Base-by-base conservation (phyloP, 1,140 invertebrate species). In the Leptinotarsa texana region DNA sequence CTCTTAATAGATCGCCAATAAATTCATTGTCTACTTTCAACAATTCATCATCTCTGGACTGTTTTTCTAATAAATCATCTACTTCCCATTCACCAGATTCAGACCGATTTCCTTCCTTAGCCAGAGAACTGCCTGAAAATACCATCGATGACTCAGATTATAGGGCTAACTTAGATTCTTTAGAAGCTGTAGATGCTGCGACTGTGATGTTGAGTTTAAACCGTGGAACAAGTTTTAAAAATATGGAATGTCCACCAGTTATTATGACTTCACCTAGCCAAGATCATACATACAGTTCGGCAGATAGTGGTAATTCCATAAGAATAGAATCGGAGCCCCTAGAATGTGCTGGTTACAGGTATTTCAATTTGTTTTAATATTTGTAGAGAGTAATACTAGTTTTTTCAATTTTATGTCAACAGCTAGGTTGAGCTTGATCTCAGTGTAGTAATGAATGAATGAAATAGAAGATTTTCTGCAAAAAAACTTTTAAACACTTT, bases 161-260 rank as follows among this genome's bases (percentile, higher is more conserved):
- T 33, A 24, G 6, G 8, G 24, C 24, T 13, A 82, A 80, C 24
- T 81, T 83, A 62, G 89, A 91, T 63, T 88, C 89, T 57, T 87
- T 91, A 61, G 90, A 91, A 73, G 92, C 93, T 82, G 92, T 93
- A 2, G 93, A 95, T 86, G 94, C 94, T 11, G 93, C 94, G 3
- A 91, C 93, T 13, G 93, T 93, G 0, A 93, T 95, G 90, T 88
- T 95, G 62, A 92, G 92, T 63, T 88, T 95, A 68, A 94, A 94
- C 84, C 92, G 93, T 84, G 93, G 90, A 73, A 77, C 86, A 71
- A 57, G 51, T 18, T 42, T 42, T 42, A 11, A 42, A 42, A 15
- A 57, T 57, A 57, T 15, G 51, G 51, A 57, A 57, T 57, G 51
- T 57, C 51, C 15, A 57, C 90, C 90, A 78, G 88, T 93, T 68